Conservation (phyloP, 2,797 vertebrate species). For the Sebastes itinus region DNA sequence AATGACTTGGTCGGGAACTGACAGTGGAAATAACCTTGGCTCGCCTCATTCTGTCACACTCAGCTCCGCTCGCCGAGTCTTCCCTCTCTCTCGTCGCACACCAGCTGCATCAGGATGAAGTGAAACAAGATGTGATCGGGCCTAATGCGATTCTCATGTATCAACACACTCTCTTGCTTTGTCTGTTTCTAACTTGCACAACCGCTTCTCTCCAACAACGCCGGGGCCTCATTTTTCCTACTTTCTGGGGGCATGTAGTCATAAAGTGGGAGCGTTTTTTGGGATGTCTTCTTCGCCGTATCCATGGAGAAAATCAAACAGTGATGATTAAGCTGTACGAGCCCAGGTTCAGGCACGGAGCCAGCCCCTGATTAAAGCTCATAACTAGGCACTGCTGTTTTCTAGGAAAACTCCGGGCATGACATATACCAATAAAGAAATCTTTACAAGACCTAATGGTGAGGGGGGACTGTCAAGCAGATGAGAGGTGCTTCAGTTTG, state of each 20-base stretch:
- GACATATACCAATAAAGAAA: conserved; percentile 58
- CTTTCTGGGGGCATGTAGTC: conserved; percentile 41
- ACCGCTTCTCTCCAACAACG: conserved; percentile 23
- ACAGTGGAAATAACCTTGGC: conserved; percentile 31
- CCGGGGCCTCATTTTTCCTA: conserved; percentile 4
- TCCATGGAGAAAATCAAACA: conserved; percentile 74
- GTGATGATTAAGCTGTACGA: conserved; percentile 27
- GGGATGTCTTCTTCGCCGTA: conserved; percentile 43
- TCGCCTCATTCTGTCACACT: conserved; percentile 3
- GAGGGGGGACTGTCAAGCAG: conserved; percentile 26
- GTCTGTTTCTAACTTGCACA: conserved; percentile 43
- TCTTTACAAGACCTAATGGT: conserved; percentile 44
- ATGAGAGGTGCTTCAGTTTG: conserved; percentile 32
- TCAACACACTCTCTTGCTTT: conserved; percentile 25
- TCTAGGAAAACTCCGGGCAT: conserved; percentile 53
- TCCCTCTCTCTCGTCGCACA: neutral
- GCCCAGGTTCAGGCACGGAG: conserved; percentile 44
- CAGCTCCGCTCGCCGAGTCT: neutral
- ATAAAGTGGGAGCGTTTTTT: conserved; percentile 23
- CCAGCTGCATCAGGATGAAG: conserved; percentile 22
- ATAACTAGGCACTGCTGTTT: conserved; percentile 63
- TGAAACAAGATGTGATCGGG: conserved; percentile 44
- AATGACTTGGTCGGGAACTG: neutral
- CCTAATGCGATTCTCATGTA: conserved; percentile 53
- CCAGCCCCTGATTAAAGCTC: conserved; percentile 66